phyloP scores from a whole-genome alignment of 1,140 invertebrate genomes.

The Dendroctonus ponderosae region DNA sequence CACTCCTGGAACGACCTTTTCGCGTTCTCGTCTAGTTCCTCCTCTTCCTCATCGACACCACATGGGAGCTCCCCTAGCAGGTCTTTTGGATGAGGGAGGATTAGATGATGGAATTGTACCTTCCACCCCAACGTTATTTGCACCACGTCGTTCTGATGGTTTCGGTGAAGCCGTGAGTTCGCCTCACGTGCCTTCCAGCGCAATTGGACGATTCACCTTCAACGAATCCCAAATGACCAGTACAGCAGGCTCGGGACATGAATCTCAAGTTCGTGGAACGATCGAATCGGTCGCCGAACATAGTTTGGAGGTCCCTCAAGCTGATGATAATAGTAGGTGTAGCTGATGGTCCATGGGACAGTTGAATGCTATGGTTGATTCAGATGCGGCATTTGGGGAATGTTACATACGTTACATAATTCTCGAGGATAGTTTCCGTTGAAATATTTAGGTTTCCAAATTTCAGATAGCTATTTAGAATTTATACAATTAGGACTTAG shows the following conservation, averaged over 20 bases:
- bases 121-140: conserved; percentile 83
- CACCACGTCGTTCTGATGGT: conserved; percentile 79
- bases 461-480: no score
- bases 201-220: conserved; percentile 72
- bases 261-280: no score
- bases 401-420: conserved; percentile 1
- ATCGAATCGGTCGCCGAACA: conserved; percentile 45
- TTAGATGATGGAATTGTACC: conserved; percentile 86
- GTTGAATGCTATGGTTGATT: neutral
- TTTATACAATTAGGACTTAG: no score
- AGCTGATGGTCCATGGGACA: conserved; percentile 9
- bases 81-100: conserved; percentile 63
- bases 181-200: conserved; percentile 66
- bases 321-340: conserved; percentile 45
- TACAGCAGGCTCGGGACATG: no score
- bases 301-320: conserved; percentile 43
- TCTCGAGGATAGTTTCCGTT: neutral
- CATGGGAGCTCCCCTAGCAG: conserved; percentile 50
- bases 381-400: neutral
- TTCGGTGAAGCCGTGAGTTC: conserved; percentile 92
- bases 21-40: conserved; percentile 44
- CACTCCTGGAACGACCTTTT: conserved; percentile 46
- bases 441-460: neutral
- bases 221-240: conserved; percentile 52
- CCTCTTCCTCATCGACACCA: conserved; percentile 40